Evolutionary conservation across 1,140 invertebrate species (phyloP).

Genomic region (Zaprionus nigranus): DNA sequence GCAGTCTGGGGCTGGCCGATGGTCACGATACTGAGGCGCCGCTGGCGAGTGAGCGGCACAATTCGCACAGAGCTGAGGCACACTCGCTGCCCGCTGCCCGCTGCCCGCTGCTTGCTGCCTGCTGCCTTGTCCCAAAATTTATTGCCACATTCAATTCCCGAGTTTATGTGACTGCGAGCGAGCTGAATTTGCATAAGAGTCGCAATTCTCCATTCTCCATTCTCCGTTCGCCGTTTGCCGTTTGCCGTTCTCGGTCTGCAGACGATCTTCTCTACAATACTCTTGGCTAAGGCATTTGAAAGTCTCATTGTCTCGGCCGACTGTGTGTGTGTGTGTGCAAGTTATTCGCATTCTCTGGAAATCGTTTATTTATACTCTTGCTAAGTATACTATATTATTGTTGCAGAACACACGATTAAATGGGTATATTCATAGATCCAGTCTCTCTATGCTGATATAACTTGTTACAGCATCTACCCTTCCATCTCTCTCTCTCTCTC

Average conservation of each 20-base stretch:
- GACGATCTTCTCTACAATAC: slow-evolving; percentile 63
- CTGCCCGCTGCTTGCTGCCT: slow-evolving; percentile 27
- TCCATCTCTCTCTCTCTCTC: slow-evolving; percentile 12
- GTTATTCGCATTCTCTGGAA: slow-evolving; percentile 22
- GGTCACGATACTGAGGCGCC: slow-evolving; percentile 69
- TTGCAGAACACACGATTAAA: not conserved
- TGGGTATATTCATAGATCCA: not conserved
- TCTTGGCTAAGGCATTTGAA: slow-evolving; percentile 61
- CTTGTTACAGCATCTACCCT: not conserved
- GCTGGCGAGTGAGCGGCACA: slow-evolving; percentile 69
- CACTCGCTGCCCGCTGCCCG: slow-evolving; percentile 40
- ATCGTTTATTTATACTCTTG: slow-evolving; percentile 7
- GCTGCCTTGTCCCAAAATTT: slow-evolving; percentile 58
- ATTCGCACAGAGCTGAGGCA: slow-evolving; percentile 54
- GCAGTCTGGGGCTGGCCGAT: slow-evolving; percentile 38
- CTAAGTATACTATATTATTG: slow-evolving; percentile 5
- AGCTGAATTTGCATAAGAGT: slow-evolving; percentile 73
- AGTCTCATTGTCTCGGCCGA: slow-evolving; percentile 59
- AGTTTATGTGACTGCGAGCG: slow-evolving; percentile 74
- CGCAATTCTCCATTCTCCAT: slow-evolving; percentile 25
- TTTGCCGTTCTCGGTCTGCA: slow-evolving; percentile 21
- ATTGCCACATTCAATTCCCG: slow-evolving; percentile 80
- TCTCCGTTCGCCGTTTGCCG: not conserved
- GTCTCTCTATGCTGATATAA: not conserved
- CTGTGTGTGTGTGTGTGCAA: not conserved